These are phyloP conservation scores for Varanus salvator DNA, from an alignment of 2,113 vertebrate genomes.

Conservation along the genomic window DNA sequence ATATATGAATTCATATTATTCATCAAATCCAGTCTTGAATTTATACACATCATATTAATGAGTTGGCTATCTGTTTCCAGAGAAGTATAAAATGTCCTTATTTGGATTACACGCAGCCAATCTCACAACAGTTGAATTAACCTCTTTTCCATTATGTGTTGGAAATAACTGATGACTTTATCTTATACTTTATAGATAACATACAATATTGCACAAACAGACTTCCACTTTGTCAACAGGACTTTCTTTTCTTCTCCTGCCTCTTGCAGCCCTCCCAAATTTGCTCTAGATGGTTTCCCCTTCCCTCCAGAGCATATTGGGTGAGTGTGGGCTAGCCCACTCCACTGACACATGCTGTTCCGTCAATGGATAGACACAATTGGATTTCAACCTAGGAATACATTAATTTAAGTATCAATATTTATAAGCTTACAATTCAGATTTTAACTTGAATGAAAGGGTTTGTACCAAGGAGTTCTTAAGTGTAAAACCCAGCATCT, in stretches of 20 bases:
- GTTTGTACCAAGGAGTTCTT: no score
- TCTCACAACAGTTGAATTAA: background rate
- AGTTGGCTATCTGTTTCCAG: constrained; percentile 29
- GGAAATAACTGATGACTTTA: background rate
- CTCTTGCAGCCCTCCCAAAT: no score
- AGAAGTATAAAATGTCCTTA: background rate
- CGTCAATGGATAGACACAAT: background rate
- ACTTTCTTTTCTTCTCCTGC: background rate
- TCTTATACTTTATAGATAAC: background rate
- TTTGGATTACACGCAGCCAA: background rate
- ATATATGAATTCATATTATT: background rate
- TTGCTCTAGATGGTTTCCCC: background rate
- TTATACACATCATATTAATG: constrained; percentile 12
- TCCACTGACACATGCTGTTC: background rate
- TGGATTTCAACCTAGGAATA: background rate
- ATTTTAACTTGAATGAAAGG: background rate
- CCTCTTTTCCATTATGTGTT: background rate
- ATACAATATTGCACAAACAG: background rate
- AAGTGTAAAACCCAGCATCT: background rate
- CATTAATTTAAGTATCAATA: background rate
- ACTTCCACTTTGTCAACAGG: background rate
- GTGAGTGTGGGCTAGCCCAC: background rate
- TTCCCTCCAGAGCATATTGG: background rate
- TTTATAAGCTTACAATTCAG: background rate
- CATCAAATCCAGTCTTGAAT: background rate